Base-by-base conservation (phyloP, 2,113 vertebrate species). In the Chaenogobius annularis region DNA sequence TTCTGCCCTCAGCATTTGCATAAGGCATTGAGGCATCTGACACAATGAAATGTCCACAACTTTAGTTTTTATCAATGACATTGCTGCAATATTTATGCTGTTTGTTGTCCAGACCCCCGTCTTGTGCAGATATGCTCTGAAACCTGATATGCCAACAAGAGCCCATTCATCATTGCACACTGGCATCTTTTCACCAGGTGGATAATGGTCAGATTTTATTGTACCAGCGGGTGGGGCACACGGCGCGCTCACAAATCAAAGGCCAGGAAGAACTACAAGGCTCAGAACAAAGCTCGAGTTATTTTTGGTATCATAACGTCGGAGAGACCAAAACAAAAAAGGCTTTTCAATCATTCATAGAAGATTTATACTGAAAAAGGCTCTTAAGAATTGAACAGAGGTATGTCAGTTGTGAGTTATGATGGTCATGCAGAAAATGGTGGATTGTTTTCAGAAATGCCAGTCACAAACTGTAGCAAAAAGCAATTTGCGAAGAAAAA, bases 181-280 rank as follows among this genome's bases (percentile, higher is more conserved):
- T 43, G 12, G 43, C 20, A 37, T 61, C 40, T 72, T 69, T 67
- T 44, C 48, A 58, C 22, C 56, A 26, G 56, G 50, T 55, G 62
- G 50, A 74, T 69, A 75, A 67, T 0, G 11, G 15, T 72, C 35
- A 35, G 20, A 46, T 55, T 74, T 66, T 17, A 66, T 56, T 56
- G 61, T 59, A 22, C 22, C 47, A 26, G 7, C 40, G 66, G 14
- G 22, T 14, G 31, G 52, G 54, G 44, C 61, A n/a, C 61, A 6
- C n/a, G 61, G 31, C 19, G 40, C 35, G 35, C 17, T n/a, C 61
- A 63, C 61, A 63, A 63, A 63, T 63, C 61, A 63, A 43, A 40
- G 8, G 40, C 35, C 19, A 40, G 35, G 61, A 63, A 63, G 19
- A 31, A 35, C 58, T 19, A 17, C 8, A 10, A 40, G 31, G 35